Base-by-base conservation (phyloP, 2,888 invertebrate genomes). In the Gymnoscelis rufifasciata region DNA sequence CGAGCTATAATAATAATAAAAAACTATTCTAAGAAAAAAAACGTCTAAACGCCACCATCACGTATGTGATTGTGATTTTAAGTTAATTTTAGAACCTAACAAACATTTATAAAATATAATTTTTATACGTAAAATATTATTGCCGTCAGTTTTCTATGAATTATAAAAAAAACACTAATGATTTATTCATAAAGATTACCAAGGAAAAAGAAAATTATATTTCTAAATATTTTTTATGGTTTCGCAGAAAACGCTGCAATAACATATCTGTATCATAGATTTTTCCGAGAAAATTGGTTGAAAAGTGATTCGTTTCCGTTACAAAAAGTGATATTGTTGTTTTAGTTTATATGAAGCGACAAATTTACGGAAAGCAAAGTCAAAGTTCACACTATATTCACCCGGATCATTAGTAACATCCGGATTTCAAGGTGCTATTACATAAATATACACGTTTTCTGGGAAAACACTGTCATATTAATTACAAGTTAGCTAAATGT, bases 241-340 rank as follows among this genome's bases (percentile, higher is more conserved):
- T 19, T 19, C 19, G 19, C 3, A 2, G 19, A 19, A 19, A 19
- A 19, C 19, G 5, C 5, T 3, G 5, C 5, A 19, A 19, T 19
- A 19, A 19, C 2, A 3, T 3, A 19, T 19, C 2, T 19, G 19
- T 19, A 19, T 19, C 19, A 19, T 5, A 2, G 19, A 19, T 19
- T 35, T 19, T 38, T 38, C 26, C 7, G 3, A 14, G 26, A 38
- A 26, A 26, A 27, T 27, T 38, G 38, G 38, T 27, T 38, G 7
- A 19, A 19, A 19, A 19, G 2, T 26, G 13, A 38, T 26, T 27
- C 38, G 27, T 13, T 38, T 38, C 26, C 38, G 38, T 14, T 6
- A 37, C 37, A 12, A 37, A 33, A 35, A 11, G 19, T 11, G 10
- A 11, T n/a, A 19, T 14, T 19, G 33, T 33, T 33, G 19, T 6